A percentile compares a stretch with the other conserved stretches of the same genome.
These are phyloP conservation scores for Drosophila suzukii DNA, from an alignment of 1,140 invertebrate species.

Conservation along the genomic window DNA sequence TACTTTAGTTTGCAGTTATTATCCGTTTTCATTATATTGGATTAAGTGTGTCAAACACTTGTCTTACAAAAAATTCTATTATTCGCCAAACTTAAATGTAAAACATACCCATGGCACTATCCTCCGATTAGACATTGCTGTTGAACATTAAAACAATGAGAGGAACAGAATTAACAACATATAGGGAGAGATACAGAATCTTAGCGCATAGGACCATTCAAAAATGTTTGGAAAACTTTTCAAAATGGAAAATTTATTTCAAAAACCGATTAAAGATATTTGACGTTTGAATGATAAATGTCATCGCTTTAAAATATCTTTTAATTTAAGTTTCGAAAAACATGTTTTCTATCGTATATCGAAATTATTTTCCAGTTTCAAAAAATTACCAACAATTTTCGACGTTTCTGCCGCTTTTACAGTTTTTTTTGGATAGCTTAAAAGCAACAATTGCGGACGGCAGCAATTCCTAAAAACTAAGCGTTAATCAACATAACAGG, in stretches of 20 bases:
- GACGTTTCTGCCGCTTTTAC: background rate
- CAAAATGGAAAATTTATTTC: background rate
- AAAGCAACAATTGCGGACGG: conserved; percentile 71
- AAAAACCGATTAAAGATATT: no score
- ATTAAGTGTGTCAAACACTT: conserved; percentile 26
- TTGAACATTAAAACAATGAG: conserved; percentile 12
- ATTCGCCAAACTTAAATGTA: conserved; percentile 21
- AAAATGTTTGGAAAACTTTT: background rate
- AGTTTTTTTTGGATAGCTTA: background rate
- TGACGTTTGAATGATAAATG: no score
- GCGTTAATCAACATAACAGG: conserved; percentile 7
- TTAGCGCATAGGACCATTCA: background rate
- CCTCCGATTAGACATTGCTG: conserved; percentile 28
- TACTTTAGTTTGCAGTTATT: conserved; percentile 55
- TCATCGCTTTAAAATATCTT: no score
- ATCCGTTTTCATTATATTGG: conserved; percentile 20
- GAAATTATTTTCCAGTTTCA: background rate
- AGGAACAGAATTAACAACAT: conserved; percentile 15
- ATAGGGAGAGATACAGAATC: background rate
- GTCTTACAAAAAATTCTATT: conserved; percentile 20
- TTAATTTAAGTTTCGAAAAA: no score
- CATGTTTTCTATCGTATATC: no score
- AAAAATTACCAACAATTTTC: background rate
- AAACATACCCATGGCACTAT: background rate
- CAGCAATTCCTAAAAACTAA: conserved; percentile 59